Conservation (phyloP, 1,140 invertebrate species). For the Limonius californicus region DNA sequence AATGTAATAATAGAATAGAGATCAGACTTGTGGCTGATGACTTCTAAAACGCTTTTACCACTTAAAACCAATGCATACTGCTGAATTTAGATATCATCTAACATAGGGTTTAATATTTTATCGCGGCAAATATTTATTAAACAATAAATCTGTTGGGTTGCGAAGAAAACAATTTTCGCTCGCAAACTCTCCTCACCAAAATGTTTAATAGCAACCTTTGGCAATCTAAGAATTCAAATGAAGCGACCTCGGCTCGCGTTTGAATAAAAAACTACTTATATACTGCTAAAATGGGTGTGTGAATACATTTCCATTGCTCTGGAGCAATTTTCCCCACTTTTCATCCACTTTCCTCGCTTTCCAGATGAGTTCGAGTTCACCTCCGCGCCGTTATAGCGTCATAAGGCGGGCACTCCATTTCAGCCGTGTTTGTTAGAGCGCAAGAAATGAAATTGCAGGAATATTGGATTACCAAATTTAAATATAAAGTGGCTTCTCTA, state of each 20-base stretch:
- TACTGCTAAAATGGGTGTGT: conserved; percentile 22
- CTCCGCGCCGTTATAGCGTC: conserved; percentile 7
- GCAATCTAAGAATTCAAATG: conserved; percentile 27
- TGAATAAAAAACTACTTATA: conserved; percentile 31
- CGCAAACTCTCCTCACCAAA: background rate
- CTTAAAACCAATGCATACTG: no score
- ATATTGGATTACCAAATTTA: conserved; percentile 31
- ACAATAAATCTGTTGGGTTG: no score
- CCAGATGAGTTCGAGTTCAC: conserved; percentile 8
- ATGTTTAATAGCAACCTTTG: conserved; percentile 17
- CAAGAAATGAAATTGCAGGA: conserved; percentile 26
- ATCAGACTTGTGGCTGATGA: no score
- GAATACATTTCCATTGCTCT: conserved; percentile 18
- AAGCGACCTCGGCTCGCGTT: conserved; percentile 16
- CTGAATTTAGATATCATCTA: no score
- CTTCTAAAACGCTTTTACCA: no score
- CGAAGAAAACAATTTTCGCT: conserved; percentile 7
- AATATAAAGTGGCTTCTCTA: conserved; percentile 28
- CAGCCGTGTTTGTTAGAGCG: conserved; percentile 18
- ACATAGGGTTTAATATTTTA: no score
- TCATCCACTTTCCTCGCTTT: conserved; percentile 19
- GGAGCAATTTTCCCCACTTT: conserved; percentile 25
- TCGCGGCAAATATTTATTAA: no score
- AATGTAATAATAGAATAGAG: no score
- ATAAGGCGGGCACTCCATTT: conserved; percentile 9